These are phyloP conservation scores for Hesperia comma DNA, from an alignment of 2,888 invertebrate genomes.

Conservation along the genomic window DNA sequence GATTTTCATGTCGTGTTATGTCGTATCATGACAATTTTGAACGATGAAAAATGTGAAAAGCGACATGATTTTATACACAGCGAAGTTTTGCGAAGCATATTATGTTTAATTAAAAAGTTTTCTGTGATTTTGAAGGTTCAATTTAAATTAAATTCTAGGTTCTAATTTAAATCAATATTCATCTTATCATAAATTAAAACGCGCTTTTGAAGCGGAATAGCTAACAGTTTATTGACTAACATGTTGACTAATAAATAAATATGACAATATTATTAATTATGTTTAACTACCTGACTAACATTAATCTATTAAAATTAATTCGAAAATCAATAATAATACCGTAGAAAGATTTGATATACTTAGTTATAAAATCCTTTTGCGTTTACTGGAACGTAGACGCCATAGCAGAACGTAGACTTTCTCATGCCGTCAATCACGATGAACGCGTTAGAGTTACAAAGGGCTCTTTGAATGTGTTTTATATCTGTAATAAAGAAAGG, in stretches of 20 bases:
- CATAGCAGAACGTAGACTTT: conserved; percentile 14
- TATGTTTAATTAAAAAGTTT: neutral
- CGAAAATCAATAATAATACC: too few relatives aligned
- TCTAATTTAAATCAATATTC: too few relatives aligned
- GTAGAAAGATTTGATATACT: too few relatives aligned
- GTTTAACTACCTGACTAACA: too few relatives aligned
- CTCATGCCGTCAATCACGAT: conserved; percentile 41
- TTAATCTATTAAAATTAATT: too few relatives aligned
- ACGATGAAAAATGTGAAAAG: conserved; percentile 31
- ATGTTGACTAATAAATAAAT: too few relatives aligned
- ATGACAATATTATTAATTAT: too few relatives aligned
- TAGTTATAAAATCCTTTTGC: conserved; percentile 21
- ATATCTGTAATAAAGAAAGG: conserved; percentile 39
- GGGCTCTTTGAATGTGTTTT: conserved; percentile 39
- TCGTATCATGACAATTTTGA: conserved; percentile 44
- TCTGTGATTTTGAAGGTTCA: neutral
- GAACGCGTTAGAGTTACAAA: conserved; percentile 38
- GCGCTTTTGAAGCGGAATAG: too few relatives aligned
- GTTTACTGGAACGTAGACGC: neutral
- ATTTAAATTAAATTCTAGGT: too few relatives aligned
- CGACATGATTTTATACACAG: conserved; percentile 13
- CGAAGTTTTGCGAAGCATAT: conserved; percentile 7
- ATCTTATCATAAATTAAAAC: too few relatives aligned
- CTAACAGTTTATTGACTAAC: too few relatives aligned
- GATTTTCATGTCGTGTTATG: conserved; percentile 45